Evolutionary conservation across 2,888 invertebrate species (phyloP).

Genomic region (Patella ulyssiponensis): DNA sequence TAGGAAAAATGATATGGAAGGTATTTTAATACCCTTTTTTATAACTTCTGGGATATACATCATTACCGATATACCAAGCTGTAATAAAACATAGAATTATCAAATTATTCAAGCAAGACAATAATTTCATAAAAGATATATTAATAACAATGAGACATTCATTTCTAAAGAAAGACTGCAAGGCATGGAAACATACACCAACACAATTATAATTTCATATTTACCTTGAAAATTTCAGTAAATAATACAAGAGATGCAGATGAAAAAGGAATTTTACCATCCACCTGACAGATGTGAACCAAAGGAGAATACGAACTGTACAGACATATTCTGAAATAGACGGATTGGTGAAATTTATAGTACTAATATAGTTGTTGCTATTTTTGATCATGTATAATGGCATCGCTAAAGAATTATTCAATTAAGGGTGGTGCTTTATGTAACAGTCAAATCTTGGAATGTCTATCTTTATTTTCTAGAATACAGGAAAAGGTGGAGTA

Average conservation of each 20-base stretch:
- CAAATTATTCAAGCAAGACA: slow-evolving; percentile 24
- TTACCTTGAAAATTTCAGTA: slow-evolving; percentile 67
- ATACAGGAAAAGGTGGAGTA: too few relatives aligned
- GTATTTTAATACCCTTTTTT: slow-evolving; percentile 36
- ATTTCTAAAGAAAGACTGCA: neutral
- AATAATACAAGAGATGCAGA: slow-evolving; percentile 65
- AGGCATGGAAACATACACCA: neutral
- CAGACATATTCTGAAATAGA: slow-evolving; percentile 56
- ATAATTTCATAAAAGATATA: slow-evolving; percentile 21
- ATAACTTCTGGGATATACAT: slow-evolving; percentile 44
- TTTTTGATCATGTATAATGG: too few relatives aligned
- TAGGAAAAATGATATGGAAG: slow-evolving; percentile 41
- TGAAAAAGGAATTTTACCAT: slow-evolving; percentile 67
- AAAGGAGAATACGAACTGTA: slow-evolving; percentile 69
- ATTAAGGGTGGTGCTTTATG: too few relatives aligned
- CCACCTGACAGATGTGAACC: slow-evolving; percentile 66
- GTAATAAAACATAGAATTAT: slow-evolving; percentile 24
- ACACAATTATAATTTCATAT: neutral
- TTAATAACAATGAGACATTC: slow-evolving; percentile 4
- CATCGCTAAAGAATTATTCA: too few relatives aligned
- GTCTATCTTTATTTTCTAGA: too few relatives aligned
- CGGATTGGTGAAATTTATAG: neutral
- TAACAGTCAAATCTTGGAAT: too few relatives aligned
- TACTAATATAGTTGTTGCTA: too few relatives aligned
- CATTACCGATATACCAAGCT: slow-evolving; percentile 46